Conservation (phyloP, 2,113 vertebrate species). For the Chionomys nivalis region DNA sequence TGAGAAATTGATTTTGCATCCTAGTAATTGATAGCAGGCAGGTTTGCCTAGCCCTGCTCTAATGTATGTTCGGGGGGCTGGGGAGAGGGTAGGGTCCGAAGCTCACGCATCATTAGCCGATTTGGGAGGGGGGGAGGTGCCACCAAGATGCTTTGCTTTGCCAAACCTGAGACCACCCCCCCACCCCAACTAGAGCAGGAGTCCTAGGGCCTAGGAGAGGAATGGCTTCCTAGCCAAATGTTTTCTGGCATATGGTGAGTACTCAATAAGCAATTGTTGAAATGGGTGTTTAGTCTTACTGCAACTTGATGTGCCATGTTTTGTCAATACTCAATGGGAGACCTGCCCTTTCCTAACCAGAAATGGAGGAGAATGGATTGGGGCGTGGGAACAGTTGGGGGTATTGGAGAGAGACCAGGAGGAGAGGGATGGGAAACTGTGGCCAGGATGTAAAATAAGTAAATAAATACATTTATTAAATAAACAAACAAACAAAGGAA, state of each 20-base stretch:
- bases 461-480: too few relatives aligned
- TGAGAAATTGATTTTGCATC: neutral
- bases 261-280: slow-evolving; percentile 29
- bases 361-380: too few relatives aligned
- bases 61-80: neutral
- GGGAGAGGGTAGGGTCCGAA: neutral
- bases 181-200: neutral
- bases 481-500: too few relatives aligned
- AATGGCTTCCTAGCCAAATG: neutral
- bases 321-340: too few relatives aligned
- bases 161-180: neutral
- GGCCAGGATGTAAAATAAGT: too few relatives aligned
- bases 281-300: neutral
- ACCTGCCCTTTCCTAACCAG: too few relatives aligned
- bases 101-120: neutral
- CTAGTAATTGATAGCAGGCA: neutral
- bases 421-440: too few relatives aligned
- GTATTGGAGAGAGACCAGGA: too few relatives aligned
- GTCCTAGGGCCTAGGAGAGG: neutral
- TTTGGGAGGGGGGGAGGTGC: neutral
- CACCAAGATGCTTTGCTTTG: neutral
- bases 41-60: neutral
- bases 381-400: too few relatives aligned
- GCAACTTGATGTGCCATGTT: too few relatives aligned
- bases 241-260: neutral